Evolutionary conservation across 2,797 vertebrate species (phyloP), one percentile per base, ranked within the genome.

Genomic region (Pogonophryne albipinna): DNA sequence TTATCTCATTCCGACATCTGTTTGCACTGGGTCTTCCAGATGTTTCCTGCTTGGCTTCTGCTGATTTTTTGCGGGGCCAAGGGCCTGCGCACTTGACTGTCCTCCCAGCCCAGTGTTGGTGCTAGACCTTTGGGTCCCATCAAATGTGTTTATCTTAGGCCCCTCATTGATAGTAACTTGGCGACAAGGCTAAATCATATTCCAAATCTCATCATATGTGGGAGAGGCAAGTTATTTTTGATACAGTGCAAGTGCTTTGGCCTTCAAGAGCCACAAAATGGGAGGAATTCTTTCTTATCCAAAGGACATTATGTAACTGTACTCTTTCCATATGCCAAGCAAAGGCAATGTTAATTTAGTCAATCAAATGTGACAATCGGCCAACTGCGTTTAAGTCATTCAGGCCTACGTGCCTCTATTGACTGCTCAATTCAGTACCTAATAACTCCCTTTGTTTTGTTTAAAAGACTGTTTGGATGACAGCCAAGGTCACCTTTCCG

Each of bases 41-140:
- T 96, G 95, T 96, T 96, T 96, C 95, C 95, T 96, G 93, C 93
- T 90, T 92, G 88, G 92, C 89, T 91, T 90, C 91, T 91, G 92
- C 89, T 90, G 84, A 84, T 85, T 78, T 83, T 76, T 82, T 80
- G 83, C 79, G 52, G 74, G 82, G 86, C 86, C 82, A 76, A 83
- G 83, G 83, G 83, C 87, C 87, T 83, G 82, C 52, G 19, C 85
- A 89, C 89, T 94, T 79, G 89, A 81, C 86, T 89, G 72, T 85
- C 86, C 82, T 86, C 87, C 63, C 72, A 75, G 80, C 63, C 85
- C 82, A 74, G 74, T 57, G 74, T 78, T 82, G 85, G 85, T 84
- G 83, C 83, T 41, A 77, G 89, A 78, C 84, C 80, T 89, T 82
- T 85, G 89, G 92, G 89, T 89, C 88, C 77, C 84, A 89, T 94